Base-by-base conservation (phyloP, 2,797 vertebrate genomes). In the Heteromormyrus szaboi region DNA sequence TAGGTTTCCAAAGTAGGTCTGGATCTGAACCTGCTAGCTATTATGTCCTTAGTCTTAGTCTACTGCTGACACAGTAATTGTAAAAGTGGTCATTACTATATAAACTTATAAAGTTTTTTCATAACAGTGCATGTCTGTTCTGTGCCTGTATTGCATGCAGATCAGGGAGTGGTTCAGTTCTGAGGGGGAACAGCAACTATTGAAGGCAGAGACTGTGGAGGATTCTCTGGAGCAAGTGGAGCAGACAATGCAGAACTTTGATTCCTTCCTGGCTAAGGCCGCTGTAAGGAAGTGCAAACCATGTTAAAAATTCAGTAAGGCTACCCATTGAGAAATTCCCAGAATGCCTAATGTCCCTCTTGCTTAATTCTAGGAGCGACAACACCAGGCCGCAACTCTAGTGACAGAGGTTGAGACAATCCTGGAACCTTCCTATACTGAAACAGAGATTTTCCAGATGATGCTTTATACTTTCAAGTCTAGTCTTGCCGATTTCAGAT, bases 251-350 rank as follows among this genome's bases (percentile, higher is more conserved):
- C 90, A 95, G 2, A 95, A 89, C 88, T 97, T 98, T 81, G 95
- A 96, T 44, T 92, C 94, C 72, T 98, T 99, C 93, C 96, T 98
- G 46, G n/a, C 95, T 5, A 96, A 97, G 93, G 97, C 97, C 29
- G 96, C 94, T 0, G 98, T 99, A 92, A 0, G 96, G 95, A 50
- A n/a, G 85, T 37, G 54, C 53, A 33, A 53, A 29, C 85, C 88
- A 1, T 6, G 14, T 54, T 72, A 72, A 62, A 59, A 87, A 62
- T 44, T 29, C 41, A 48, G 19, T 14, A 84, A 25, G 46, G 65
- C 29, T 17, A 37, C 29, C 7, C 19, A 11, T 14, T 25, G 25
- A 48, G 4, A 50, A 25, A 25, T 50, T 46, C 48, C 11, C 81
- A 50, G 48, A 17, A 44, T 56, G 44, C 22, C 3, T 19, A 46